Evolutionary conservation across 1,140 invertebrate species (phyloP).

Genomic region (Papilio polytes): DNA sequence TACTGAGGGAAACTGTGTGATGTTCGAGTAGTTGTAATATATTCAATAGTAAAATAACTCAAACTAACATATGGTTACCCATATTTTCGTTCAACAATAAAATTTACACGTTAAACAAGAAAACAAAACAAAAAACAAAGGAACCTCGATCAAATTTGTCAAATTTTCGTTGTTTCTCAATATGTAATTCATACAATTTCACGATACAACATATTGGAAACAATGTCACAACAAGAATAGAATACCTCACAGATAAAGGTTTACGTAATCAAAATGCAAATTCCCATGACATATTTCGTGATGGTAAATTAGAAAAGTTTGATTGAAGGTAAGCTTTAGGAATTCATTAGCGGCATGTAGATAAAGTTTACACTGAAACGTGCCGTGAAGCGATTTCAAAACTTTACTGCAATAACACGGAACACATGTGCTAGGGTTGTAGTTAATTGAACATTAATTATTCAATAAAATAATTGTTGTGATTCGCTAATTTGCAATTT

Average conservation of each 20-base stretch:
- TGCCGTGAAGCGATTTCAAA: constrained; percentile 1
- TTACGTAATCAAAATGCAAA: constrained; percentile 25
- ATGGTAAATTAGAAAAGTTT: constrained; percentile 37
- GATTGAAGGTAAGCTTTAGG: constrained; percentile 32
- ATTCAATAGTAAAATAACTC: no score
- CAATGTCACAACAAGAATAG: background rate
- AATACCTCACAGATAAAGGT: background rate
- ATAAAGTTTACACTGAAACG: constrained; percentile 2
- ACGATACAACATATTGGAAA: background rate
- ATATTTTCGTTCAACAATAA: no score
- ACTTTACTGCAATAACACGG: background rate
- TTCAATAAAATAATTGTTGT: background rate
- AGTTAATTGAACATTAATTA: background rate
- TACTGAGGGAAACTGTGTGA: background rate
- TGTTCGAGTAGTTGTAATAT: no score
- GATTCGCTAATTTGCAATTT: no score
- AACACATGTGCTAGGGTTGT: background rate
- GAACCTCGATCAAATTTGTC: no score
- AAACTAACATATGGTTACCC: no score
- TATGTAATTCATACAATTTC: background rate
- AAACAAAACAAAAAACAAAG: no score
- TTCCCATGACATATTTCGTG: constrained; percentile 29
- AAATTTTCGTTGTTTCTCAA: no score
- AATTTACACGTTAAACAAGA: no score
- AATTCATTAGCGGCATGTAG: constrained; percentile 24